These are phyloP conservation scores for Myrmecobius fasciatus DNA, from an alignment of 2,113 vertebrate genomes.

Conservation along the genomic window DNA sequence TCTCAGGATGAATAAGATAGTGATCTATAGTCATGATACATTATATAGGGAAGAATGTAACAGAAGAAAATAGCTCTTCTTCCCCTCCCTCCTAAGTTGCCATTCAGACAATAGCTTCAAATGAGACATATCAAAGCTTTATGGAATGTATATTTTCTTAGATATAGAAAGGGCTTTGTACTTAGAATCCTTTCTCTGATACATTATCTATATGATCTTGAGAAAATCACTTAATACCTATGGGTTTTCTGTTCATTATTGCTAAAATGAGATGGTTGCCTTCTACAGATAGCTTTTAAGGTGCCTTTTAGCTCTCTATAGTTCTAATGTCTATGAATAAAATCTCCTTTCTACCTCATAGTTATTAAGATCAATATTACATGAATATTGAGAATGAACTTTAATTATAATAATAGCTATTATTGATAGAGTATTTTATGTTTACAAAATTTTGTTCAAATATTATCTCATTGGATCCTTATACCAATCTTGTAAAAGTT, in stretches of 20 bases:
- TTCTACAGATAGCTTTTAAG: background rate
- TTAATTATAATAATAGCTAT: background rate
- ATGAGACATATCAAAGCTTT: background rate
- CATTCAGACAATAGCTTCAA: background rate
- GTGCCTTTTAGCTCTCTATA: background rate
- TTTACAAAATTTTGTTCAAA: background rate
- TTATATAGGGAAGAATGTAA: background rate
- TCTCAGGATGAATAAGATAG: slow-evolving; percentile 1
- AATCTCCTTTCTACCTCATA: background rate
- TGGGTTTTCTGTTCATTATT: background rate
- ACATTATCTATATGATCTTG: background rate
- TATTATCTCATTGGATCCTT: background rate
- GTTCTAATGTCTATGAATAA: background rate
- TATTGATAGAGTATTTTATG: background rate
- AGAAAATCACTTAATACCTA: background rate
- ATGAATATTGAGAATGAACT: background rate
- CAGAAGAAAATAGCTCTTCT: background rate
- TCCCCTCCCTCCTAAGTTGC: too few relatives aligned
- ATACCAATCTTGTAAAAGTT: background rate
- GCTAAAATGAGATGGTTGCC: background rate
- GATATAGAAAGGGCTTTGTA: background rate
- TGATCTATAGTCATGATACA: background rate
- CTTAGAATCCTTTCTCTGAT: background rate
- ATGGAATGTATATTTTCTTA: background rate
- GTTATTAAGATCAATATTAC: accelerated